Base-by-base conservation (phyloP, 2,797 vertebrate genomes). In the Erethizon dorsatum region DNA sequence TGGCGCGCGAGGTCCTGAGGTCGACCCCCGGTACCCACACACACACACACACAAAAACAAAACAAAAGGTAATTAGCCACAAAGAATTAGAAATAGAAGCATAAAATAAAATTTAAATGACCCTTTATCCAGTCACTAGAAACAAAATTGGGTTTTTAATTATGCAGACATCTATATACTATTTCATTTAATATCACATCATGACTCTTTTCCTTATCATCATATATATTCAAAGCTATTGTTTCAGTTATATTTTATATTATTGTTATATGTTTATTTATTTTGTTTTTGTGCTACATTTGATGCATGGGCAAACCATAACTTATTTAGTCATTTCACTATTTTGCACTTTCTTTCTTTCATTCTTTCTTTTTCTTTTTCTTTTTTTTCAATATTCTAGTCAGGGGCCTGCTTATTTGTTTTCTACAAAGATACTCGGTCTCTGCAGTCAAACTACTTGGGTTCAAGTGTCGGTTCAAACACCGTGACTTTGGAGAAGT, bases 61-160 rank as follows among this genome's bases (percentile, higher is more conserved):
- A n/a, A n/a, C n/a, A n/a, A 88, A 83, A 90, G 45, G 17, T 41
- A 88, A 59, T 79, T 14, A 31, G 6, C 0, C 4, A 75, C 69
- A 95, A 63, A 52, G 90, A 89, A 52, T 63, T 94, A 17, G 65
- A 97, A 92, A 91, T 52, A 69, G 2, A 78, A 91, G 18, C 31
- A 83, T 57, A 69, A 88, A 88, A 65, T 80, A 92, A 93, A 31
- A n/a, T 84, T 59, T 88, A 94, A 65, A 90, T n/a, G 28, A 88
- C 1, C 1, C 57, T 75, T 92, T 57, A 86, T 71, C 13, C 6
- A 65, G 18, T 73, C 47, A 33, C 37, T 86, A 88, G 61, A 90
- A 20, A 89, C 22, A 67, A 90, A 95, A 52, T 24, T 90, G 56
- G 10, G 1, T 71, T 95, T 95, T 95, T 96, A 61, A 26, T 59